Evolutionary conservation across 2,888 invertebrate species (phyloP), one percentile per base, ranked within the genome.

Genomic region (Drosophila bunnanda): DNA sequence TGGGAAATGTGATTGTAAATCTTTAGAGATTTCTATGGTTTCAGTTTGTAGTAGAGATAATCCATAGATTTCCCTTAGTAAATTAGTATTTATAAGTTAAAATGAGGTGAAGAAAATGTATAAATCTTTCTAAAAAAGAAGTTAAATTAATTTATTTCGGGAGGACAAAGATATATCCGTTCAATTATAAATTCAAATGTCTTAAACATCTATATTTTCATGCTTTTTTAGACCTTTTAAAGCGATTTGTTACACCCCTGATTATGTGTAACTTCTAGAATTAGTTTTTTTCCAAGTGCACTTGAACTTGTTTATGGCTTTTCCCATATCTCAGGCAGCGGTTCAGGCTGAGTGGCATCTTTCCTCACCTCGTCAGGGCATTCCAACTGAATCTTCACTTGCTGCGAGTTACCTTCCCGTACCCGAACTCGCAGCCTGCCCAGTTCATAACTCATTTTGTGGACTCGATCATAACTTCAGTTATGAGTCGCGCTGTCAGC

Each of bases 401-500:
- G 17, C 20, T 12, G 52, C 9, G 10, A 44, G 36, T 12, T 28
- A 43, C 36, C 57, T 30, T 41, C 15, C n/a, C n/a, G 32, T 20
- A 12, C 25, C 34, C 39, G 8, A 7, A 54, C 50, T 61, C 54
- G 61, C 43, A 8, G 53, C 57, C 57, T 79, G 85, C 56, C 54
- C 59, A 88, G 88, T 82, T 82, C 82, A 89, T 85, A 88, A 91
- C 82, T 90, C 90, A 89, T 89, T 89, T 80, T 77, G 36, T 58
- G 60, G 64, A 32, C 46, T 72, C 82, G 81, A 84, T 89, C 81
- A 90, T 90, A 89, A 84, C 71, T 88, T 82, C 82, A 82, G 86
- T 90, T 90, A 90, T 91, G 90, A 91, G 89, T 88, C 83, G 80
- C 72, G 76, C 88, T 91, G 90, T 90, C 91, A 90, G 90, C 82